Percentiles rank a stretch among this genome's conserved stretches.
These are phyloP conservation scores for Pachyseris speciosa DNA, from an alignment of 64 coral and sea anemone species.

Conservation along the genomic window DNA sequence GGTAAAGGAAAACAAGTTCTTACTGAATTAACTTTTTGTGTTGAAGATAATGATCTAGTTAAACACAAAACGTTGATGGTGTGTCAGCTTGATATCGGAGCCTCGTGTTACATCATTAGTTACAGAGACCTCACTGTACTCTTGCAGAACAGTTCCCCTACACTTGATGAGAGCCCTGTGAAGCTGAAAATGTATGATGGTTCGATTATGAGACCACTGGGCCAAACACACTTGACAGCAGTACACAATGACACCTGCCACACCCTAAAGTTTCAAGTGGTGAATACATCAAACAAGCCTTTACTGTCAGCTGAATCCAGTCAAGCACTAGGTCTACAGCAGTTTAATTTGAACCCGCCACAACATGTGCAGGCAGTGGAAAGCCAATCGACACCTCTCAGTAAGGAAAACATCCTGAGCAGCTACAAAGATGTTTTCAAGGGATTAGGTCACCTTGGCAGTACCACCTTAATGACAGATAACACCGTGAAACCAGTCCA, in stretches of 20 bases:
- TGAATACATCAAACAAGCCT: slow-evolving; percentile 24
- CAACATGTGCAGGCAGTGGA: too few relatives aligned
- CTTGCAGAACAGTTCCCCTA: slow-evolving; percentile 35
- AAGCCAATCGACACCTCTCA: too few relatives aligned
- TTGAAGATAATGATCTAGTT: neutral
- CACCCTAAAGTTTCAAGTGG: slow-evolving; percentile 59
- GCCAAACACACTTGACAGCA: slow-evolving; percentile 31
- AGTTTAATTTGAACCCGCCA: too few relatives aligned
- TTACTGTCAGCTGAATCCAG: slow-evolving; percentile 42
- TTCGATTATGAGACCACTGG: slow-evolving; percentile 2
- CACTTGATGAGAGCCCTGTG: slow-evolving; percentile 29
- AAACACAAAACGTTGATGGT: slow-evolving; percentile 1
- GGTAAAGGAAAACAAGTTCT: too few relatives aligned
- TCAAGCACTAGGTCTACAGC: too few relatives aligned
- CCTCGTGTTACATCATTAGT: slow-evolving; percentile 12
- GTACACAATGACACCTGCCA: slow-evolving; percentile 29
- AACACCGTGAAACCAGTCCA: slow-evolving; percentile 35
- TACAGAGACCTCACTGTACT: slow-evolving; percentile 42
- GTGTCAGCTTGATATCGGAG: slow-evolving; percentile 12
- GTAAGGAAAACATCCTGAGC: too few relatives aligned
- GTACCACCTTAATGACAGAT: too few relatives aligned
- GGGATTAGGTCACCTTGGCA: too few relatives aligned
- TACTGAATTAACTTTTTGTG: slow-evolving; percentile 48
- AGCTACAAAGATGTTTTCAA: too few relatives aligned
- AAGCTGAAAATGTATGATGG: slow-evolving; percentile 41